Conservation (phyloP, 2,888 invertebrate genomes). For the Cremastinae sp. region DNA sequence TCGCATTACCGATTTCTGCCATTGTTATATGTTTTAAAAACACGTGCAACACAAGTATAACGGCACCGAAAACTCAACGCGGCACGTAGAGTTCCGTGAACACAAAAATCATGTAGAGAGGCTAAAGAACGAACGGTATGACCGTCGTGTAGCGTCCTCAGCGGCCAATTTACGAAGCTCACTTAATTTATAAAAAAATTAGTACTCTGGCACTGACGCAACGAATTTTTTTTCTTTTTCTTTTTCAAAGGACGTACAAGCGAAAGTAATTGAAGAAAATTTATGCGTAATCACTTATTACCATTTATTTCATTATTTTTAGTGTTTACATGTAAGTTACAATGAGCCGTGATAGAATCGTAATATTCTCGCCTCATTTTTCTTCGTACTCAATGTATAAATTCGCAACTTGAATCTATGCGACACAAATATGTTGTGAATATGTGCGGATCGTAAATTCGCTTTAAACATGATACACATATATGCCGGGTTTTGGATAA, state of each 20-base stretch:
- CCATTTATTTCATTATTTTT: conserved; percentile 56
- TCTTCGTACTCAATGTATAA: conserved; percentile 44
- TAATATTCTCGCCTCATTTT: conserved; percentile 37
- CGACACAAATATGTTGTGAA: background rate
- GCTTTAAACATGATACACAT: background rate
- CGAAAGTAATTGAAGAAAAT: background rate
- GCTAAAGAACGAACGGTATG: too few species aligned
- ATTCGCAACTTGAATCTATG: conserved; percentile 34
- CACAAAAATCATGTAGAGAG: background rate
- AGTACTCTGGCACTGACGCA: too few species aligned
- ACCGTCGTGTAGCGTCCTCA: too few species aligned
- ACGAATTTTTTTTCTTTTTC: too few species aligned
- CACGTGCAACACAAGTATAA: conserved; percentile 64
- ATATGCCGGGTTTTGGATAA: background rate
- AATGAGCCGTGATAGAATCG: conserved; percentile 53
- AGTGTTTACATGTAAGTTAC: conserved; percentile 52
- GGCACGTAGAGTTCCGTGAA: background rate
- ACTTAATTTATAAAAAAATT: too few species aligned
- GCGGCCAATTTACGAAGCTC: too few species aligned
- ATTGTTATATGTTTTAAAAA: conserved; percentile 66
- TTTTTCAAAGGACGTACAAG: background rate
- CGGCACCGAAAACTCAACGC: conserved; percentile 26
- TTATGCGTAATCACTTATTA: conserved; percentile 47
- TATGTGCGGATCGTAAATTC: background rate
- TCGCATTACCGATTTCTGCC: conserved; percentile 73